phyloP scores from a whole-genome alignment of 1,140 invertebrate genomes.

The Pantala flavescens region DNA sequence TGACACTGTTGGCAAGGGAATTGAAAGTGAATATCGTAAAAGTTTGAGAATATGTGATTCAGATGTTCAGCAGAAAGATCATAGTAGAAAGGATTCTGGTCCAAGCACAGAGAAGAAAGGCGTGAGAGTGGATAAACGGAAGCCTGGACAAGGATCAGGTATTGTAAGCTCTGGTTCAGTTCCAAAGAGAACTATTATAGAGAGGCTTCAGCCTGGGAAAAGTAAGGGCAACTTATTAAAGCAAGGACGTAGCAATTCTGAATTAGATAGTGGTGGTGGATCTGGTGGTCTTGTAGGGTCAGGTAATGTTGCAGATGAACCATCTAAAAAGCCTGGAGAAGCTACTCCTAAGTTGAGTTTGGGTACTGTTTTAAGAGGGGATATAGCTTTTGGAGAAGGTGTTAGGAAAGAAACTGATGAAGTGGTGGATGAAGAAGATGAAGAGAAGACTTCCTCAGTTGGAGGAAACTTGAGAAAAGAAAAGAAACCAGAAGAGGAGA shows the following conservation, averaged over 20 bases:
- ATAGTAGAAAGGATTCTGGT: not conserved
- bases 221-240: conserved; percentile 68
- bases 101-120: not conserved
- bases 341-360: conserved; percentile 66
- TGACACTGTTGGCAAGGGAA: conserved; percentile 31
- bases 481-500: conserved; percentile 13
- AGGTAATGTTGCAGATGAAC: not conserved
- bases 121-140: conserved; percentile 11
- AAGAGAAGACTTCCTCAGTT: conserved; percentile 26
- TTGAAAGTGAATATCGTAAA: conserved; percentile 34
- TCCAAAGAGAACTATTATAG: conserved; percentile 56
- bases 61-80: conserved; percentile 5
- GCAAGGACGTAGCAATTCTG: not conserved
- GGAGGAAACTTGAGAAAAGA: conserved; percentile 34
- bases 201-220: conserved; percentile 69
- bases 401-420: conserved; percentile 22
- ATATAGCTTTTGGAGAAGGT: conserved; percentile 3
- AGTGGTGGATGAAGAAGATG: conserved; percentile 18
- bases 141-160: not conserved
- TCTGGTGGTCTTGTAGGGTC: conserved; percentile 1
- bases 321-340: conserved; percentile 39
- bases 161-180: not conserved
- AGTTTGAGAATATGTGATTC: conserved; percentile 26
- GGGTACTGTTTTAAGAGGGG: conserved; percentile 61
- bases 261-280: not conserved